These are phyloP conservation scores for Tarsius wallacei DNA, from an alignment of 2,797 vertebrate genomes.

Conservation along the genomic window DNA sequence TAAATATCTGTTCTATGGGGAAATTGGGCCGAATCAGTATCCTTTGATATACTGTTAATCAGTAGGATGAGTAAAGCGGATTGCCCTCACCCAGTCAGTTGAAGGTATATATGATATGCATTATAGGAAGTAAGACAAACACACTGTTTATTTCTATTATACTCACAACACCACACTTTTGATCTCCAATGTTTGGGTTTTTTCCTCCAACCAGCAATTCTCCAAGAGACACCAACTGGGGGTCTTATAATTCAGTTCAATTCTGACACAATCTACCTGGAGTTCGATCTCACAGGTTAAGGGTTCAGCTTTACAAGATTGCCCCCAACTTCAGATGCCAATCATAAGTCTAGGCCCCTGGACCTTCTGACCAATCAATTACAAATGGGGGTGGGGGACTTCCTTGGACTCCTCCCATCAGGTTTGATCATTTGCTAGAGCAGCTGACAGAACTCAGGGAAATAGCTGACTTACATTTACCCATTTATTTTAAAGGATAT, in stretches of 20 bases:
- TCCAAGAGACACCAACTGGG: background rate
- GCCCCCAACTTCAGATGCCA: background rate
- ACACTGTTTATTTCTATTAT: background rate
- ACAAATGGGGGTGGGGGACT: background rate
- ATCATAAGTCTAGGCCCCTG: background rate
- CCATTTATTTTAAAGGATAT: background rate
- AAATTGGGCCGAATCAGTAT: no score
- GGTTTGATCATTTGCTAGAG: background rate
- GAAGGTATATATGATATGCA: background rate
- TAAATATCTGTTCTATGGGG: no score
- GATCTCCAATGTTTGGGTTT: background rate
- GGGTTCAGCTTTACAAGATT: background rate
- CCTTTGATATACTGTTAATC: background rate
- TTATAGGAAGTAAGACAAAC: background rate
- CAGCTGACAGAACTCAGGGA: background rate
- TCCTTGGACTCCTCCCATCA: background rate
- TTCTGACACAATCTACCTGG: background rate
- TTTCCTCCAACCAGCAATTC: background rate
- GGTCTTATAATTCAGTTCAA: background rate
- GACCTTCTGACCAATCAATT: background rate
- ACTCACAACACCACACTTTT: background rate
- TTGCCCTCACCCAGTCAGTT: no score
- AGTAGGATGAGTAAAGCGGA: background rate
- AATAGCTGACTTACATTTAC: background rate
- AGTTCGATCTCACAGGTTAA: background rate